Evolutionary conservation across 2,113 vertebrate species (phyloP).

Genomic region (Tychaedon coryphoeus): DNA sequence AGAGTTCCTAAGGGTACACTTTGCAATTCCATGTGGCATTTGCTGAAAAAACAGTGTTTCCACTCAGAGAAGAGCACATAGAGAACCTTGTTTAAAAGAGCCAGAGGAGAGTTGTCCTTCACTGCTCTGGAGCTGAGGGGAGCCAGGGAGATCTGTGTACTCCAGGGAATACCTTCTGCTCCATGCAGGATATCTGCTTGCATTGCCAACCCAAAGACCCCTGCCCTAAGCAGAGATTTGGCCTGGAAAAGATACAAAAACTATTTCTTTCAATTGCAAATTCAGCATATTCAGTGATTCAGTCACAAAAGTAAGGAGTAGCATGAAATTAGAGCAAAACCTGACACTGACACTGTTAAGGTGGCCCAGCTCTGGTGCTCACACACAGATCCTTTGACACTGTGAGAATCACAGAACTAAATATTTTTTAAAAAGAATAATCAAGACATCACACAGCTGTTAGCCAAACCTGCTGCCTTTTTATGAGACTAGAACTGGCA

Average conservation of each 20-base stretch:
- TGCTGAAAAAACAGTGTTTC: background rate
- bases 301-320: background rate
- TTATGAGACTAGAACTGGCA: background rate
- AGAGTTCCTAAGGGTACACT: background rate
- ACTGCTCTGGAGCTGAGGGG: background rate
- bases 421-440: background rate
- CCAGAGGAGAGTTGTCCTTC: background rate
- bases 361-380: background rate
- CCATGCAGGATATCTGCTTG: background rate
- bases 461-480: background rate
- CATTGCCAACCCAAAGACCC: background rate
- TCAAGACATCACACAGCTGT: background rate
- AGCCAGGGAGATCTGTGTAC: background rate
- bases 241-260: background rate
- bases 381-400: background rate
- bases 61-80: background rate
- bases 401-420: background rate
- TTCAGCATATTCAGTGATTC: background rate
- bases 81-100: background rate
- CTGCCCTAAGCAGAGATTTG: background rate
- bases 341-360: background rate
- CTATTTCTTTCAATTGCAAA: background rate
- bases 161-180: background rate
- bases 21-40: background rate
- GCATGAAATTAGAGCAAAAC: background rate